These are phyloP conservation scores for Corythornis vintsioides DNA, from an alignment of 2,113 vertebrate genomes.

Conservation along the genomic window DNA sequence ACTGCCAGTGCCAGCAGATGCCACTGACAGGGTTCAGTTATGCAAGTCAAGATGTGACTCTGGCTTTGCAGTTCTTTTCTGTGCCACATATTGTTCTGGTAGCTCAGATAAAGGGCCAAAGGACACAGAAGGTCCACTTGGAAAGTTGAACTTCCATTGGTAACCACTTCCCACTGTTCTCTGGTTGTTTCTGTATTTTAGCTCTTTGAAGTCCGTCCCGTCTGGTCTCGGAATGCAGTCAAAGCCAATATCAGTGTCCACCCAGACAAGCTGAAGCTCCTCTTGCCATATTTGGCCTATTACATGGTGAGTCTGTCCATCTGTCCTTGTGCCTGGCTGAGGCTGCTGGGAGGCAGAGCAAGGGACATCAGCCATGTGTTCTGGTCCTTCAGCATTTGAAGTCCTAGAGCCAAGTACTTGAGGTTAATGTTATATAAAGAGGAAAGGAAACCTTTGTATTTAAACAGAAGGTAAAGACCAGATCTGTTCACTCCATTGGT, in stretches of 20 bases:
- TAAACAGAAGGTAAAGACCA: not conserved
- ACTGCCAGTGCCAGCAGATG: not conserved
- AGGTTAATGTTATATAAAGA: not conserved
- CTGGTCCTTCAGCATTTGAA: not conserved
- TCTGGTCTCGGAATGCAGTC: conserved; percentile 94
- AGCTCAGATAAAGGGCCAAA: not conserved
- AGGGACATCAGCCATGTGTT: not conserved
- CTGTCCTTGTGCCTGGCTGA: not conserved
- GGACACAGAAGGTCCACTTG: not conserved
- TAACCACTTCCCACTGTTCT: not conserved
- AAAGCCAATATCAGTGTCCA: conserved; percentile 92
- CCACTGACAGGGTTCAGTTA: not conserved
- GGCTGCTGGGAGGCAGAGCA: not conserved
- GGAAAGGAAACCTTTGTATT: not conserved
- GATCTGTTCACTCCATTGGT: not conserved
- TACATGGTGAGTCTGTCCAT: conserved; percentile 86
- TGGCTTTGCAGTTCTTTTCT: not conserved
- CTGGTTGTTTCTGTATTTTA: conserved; percentile 37
- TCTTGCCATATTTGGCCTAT: conserved; percentile 89
- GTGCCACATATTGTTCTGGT: accelerated
- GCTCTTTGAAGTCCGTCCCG: conserved; percentile 89
- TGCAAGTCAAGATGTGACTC: not conserved
- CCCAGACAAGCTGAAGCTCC: conserved; percentile 93
- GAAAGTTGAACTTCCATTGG: not conserved
- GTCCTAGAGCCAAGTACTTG: too few relatives aligned